A percentile compares a stretch with the other conserved stretches of the same genome.
Evolutionary conservation across 2,797 vertebrate species (phyloP).

Genomic region (Aplochiton taeniatus): DNA sequence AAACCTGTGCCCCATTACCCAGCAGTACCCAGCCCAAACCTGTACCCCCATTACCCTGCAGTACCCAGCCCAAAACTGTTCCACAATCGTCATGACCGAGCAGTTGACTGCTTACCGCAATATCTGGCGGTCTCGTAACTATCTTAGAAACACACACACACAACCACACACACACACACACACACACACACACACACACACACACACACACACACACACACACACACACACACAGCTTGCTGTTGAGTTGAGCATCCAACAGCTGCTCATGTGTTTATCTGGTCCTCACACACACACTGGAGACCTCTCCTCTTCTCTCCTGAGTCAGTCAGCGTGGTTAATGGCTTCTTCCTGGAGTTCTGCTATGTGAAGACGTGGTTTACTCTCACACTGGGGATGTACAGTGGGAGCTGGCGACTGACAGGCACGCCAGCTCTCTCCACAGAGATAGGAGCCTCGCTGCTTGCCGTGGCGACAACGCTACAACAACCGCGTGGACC

Average conservation of each 20-base stretch:
- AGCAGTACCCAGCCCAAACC: not conserved
- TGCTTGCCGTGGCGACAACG: too few species aligned
- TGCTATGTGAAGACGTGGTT: not conserved
- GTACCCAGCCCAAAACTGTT: not conserved
- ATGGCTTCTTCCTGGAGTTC: not conserved
- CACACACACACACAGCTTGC: not conserved
- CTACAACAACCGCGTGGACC: too few species aligned
- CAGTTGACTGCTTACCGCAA: too few species aligned
- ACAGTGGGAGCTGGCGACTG: too few species aligned
- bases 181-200: too few species aligned
- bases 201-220: too few species aligned
- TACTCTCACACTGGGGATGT: not conserved
- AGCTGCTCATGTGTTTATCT: slow-evolving; percentile 11
- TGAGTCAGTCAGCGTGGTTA: not conserved
- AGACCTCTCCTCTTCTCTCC: not conserved
- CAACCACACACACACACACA: too few species aligned
- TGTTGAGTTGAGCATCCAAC: not conserved
- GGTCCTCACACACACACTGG: slow-evolving; percentile 4
- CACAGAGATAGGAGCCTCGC: too few species aligned
- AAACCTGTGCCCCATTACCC: not conserved
- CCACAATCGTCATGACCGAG: too few species aligned
- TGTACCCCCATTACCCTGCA: not conserved
- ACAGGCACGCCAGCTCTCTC: too few species aligned
- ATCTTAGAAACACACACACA: too few species aligned
- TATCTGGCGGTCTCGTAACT: too few species aligned